Evolutionary conservation across 1,140 invertebrate genomes (phyloP).

Genomic region (Calycopis cecrops): DNA sequence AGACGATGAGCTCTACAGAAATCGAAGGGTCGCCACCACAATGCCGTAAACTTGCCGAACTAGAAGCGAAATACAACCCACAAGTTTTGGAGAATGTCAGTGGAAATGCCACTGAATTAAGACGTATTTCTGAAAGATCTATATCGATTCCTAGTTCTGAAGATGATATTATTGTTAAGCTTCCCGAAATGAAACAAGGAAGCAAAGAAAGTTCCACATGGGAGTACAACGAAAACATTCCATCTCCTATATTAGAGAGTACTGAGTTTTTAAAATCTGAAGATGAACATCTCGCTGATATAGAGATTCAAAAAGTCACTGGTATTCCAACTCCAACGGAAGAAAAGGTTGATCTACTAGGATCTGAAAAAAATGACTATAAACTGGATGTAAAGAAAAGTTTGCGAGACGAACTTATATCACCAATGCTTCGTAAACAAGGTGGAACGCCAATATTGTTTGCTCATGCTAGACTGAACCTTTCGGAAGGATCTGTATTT

Average conservation of each 20-base stretch:
- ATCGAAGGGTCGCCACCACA: constrained; percentile 82
- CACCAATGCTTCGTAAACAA: constrained; percentile 77
- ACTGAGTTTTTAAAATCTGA: constrained; percentile 77
- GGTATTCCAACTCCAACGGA: constrained; percentile 45
- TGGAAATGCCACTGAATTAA: constrained; percentile 77
- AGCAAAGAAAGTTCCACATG: constrained; percentile 75
- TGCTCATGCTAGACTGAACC: constrained; percentile 84
- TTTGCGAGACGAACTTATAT: constrained; percentile 73
- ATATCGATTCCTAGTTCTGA: constrained; percentile 83
- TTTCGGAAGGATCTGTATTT: constrained; percentile 88
- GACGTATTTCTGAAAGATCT: constrained; percentile 81
- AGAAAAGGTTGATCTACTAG: constrained; percentile 40
- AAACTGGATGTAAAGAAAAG: constrained; percentile 61
- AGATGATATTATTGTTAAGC: constrained; percentile 76
- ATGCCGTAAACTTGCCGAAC: constrained; percentile 75
- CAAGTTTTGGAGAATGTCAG: constrained; percentile 77
- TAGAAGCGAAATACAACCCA: constrained; percentile 77
- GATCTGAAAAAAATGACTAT: constrained; percentile 46
- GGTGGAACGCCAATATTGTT: constrained; percentile 87
- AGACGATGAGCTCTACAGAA: constrained; percentile 84
- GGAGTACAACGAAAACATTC: constrained; percentile 79
- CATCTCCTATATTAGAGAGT: constrained; percentile 76
- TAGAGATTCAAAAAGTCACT: constrained; percentile 71
- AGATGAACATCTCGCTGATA: constrained; percentile 72
- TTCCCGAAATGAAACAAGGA: constrained; percentile 66